Base-by-base conservation (phyloP, 2,797 vertebrate genomes). In the Diglossa cyanea region DNA sequence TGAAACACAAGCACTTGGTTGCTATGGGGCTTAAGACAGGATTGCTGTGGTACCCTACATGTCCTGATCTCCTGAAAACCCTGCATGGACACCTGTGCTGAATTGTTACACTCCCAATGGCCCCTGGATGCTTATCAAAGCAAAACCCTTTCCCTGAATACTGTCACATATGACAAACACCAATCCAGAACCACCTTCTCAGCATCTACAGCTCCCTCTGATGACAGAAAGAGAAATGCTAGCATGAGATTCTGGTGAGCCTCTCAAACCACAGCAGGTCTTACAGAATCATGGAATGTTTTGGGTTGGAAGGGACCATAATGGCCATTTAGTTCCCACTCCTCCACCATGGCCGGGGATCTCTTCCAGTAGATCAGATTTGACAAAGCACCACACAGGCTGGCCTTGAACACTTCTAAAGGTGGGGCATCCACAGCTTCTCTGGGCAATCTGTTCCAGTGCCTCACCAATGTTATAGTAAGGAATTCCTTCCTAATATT, bases 221-320 rank as follows among this genome's bases (percentile, higher is more conserved):
- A 65, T 1, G 6, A 74, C 0, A 5, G 31, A 10, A 60, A 6
- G 13, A 58, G 48, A 47, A 90, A 68, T 0, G 1, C 1, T 39
- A 7, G 13, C 16, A 15, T 10, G 31, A 70, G 65, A 70, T 72
- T 78, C 50, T 65, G 44, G 4, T 5, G 13, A 88, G 24, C 6
- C 24, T 60, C 71, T 82, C 37, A 45, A 85, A 76, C 11, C n/a
- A 73, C 19, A 47, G 13, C 26, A 63, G 15, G 19, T 67, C 87
- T 50, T 57, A 57, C 4, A 16, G n/a, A 63, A 70, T 25, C 13
- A 37, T 35, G 16, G 40, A 48, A 42, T 44, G 37, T 11, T 82
- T 62, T 30, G 42, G 5, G 6, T 16, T 62, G 63, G 31, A 70
- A 68, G 14, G 7, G 9, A 33, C 28, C 4, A 13, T 15, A n/a